phyloP scores from a whole-genome alignment of 2,797 vertebrate species.

The Natrix natrix region DNA sequence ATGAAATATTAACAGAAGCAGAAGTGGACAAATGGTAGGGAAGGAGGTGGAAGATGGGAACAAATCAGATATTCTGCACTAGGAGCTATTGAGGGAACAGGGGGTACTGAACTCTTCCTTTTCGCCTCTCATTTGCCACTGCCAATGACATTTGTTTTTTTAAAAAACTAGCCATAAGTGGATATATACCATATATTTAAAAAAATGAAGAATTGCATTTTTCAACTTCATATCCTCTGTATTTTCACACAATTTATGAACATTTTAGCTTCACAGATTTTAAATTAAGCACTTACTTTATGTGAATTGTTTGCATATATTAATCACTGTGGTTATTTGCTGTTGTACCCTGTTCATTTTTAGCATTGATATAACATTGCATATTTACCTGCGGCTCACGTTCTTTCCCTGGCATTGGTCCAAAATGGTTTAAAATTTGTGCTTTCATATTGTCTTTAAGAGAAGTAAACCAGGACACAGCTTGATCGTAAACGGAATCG shows the following conservation, averaged over 20 bases:
- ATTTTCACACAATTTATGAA: not conserved
- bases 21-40: not conserved
- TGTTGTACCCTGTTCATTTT: not conserved
- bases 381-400: conserved; percentile 80
- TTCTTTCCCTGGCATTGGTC: conserved; percentile 86
- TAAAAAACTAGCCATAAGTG: not conserved
- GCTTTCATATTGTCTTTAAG: conserved; percentile 91
- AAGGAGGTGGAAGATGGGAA: not conserved
- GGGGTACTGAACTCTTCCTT: not conserved
- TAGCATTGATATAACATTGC: not conserved
- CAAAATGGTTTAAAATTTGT: conserved; percentile 92
- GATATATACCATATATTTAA: too few species aligned
- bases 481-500: conserved; percentile 88
- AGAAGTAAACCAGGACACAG: conserved; percentile 88
- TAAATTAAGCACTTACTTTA: not conserved
- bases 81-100: too few species aligned
- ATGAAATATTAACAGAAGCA: not conserved
- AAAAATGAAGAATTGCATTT: not conserved
- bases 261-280: not conserved
- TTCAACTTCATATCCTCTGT: not conserved
- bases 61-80: not conserved
- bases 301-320: not conserved
- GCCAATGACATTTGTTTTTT: not conserved
- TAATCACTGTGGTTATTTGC: not conserved
- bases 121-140: not conserved